Evolutionary conservation across 1,140 invertebrate species (phyloP), one percentile per base, ranked within the genome.

Genomic region (Metaphire vulgaris): DNA sequence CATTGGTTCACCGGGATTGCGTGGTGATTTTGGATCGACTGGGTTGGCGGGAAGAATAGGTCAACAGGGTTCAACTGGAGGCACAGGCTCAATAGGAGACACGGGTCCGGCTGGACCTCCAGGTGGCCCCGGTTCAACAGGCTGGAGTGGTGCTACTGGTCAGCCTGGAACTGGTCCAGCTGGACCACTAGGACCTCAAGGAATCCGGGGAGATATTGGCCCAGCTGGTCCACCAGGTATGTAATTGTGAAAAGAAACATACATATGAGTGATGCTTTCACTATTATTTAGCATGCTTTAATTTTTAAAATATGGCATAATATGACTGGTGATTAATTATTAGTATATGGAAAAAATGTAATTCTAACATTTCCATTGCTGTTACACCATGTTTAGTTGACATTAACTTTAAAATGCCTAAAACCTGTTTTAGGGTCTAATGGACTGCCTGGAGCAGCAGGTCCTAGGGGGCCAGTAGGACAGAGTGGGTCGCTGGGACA

Each of bases 401-500:
- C n/a, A n/a, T n/a, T n/a, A n/a, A n/a, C n/a, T n/a, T n/a, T n/a
- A n/a, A n/a, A n/a, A n/a, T n/a, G n/a, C n/a, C n/a, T n/a, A n/a
- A n/a, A n/a, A n/a, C n/a, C n/a, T n/a, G n/a, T n/a, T n/a, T n/a
- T n/a, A 71, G n/a, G 67, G n/a, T 71, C 33, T 32, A 6, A 1
- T n/a, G 76, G 75, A 41, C 16, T 33, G n/a, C 29, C 30, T 32
- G 78, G 77, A 33, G 14, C 31, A 32, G 14, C 69, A 1, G 78
- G 78, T 64, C 65, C 16, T 26, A 26, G 34, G 15, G 78, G 78
- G n/a, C 6, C 66, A 66, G 0, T 66, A 32, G 78, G 78, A 26
- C 33, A 30, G 16, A 79, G 33, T 78, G 78, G 78, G 15, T 2
- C 2, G 28, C 29, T 77, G 75, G 78, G 78, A 67, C 26, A 31